Evolutionary conservation across 2,888 invertebrate genomes (phyloP), one percentile per base, ranked within the genome.

Genomic region (Nasonovia ribisnigri): DNA sequence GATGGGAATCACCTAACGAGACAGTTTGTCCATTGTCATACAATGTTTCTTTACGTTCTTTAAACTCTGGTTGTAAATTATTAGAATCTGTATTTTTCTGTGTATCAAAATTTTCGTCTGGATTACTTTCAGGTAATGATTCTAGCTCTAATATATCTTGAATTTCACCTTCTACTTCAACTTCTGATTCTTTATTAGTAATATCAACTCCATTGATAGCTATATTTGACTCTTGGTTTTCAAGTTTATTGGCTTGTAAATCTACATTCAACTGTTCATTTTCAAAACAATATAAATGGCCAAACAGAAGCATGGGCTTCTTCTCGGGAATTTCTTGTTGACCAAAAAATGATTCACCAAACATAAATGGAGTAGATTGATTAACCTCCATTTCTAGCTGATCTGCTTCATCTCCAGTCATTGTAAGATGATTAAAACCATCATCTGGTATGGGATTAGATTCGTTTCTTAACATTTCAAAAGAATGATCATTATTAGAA

Each of bases 61-160:
- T 42, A 0, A 26, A 1, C 24, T 86, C 29, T 42, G 36, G 10
- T 84, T 60, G n/a, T 48, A 93, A 46, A 29, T 20, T 90, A 60
- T 84, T 90, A 5, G 67, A 67, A 16, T 36, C 86, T 46, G 48
- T 29, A 24, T 16, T 1, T 3, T 51, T n/a, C 2, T 67, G 86
- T 11, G 26, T 20, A 46, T 57, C 60, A 16, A 60, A 26, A 90
- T 86, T 86, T 1, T 90, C 90, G 1, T 93, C 90, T 16, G 90
- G 90, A 43, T 93, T 90, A 86, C 93, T 93, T n/a, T 93, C 93
- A 24, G 93, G 93, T 67, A 93, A 87, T 26, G 93, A 90, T 86
- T 90, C 48, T 29, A 93, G 42, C 48, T 93, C 93, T 24, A 93
- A 86, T 67, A 90, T 93, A 90, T 93, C 93, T 67, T 93, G 84